These are phyloP conservation scores for Paramuricea clavata DNA, from an alignment of 92 coral and sea anemone genomes.

Conservation along the genomic window DNA sequence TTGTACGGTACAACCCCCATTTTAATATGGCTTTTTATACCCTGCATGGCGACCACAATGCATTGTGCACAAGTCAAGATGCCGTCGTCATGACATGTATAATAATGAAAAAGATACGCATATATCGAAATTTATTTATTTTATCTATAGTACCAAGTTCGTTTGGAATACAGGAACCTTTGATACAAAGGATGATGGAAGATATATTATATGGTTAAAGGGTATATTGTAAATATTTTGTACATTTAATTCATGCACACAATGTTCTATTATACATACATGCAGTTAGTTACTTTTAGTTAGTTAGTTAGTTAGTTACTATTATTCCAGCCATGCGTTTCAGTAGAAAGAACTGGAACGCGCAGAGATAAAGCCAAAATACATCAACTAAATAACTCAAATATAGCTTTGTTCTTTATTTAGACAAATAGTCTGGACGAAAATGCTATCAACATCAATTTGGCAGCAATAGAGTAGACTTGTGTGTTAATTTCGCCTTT, in stretches of 20 bases:
- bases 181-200: constrained; percentile 40
- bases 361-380: neutral
- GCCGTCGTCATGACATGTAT: neutral
- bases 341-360: too few relatives aligned
- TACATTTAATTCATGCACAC: neutral
- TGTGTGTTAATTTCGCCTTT: neutral
- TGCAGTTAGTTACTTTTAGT: neutral
- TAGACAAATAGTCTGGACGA: too few relatives aligned
- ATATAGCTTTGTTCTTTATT: too few relatives aligned
- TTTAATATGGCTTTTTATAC: neutral
- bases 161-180: constrained; percentile 31
- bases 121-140: neutral
- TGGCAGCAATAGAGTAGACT: too few relatives aligned
- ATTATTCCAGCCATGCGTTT: too few relatives aligned
- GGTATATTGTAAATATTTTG: neutral
- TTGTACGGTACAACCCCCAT: too few relatives aligned
- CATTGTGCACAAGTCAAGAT: neutral
- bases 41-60: neutral
- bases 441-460: too few relatives aligned
- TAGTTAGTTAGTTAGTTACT: neutral
- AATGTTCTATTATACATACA: neutral
- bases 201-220: neutral
- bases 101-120: too few relatives aligned
- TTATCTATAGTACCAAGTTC: neutral
- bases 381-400: too few relatives aligned